Conservation (phyloP, 2,888 invertebrate genomes). For the Tetragonula carbonaria region DNA sequence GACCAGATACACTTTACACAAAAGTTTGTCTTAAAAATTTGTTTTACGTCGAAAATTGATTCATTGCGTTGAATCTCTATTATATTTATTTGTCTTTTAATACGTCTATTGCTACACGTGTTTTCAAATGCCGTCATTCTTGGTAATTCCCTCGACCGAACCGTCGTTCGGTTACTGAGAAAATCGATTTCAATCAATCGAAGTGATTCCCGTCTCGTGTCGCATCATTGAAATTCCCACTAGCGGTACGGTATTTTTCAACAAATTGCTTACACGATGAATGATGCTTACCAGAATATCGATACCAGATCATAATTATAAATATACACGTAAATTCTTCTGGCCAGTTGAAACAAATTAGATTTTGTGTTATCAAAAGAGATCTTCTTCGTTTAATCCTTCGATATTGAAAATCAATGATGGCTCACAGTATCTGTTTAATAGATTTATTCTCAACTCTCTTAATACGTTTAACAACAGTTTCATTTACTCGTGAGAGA, state of each 20-base stretch:
- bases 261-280: neutral
- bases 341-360: too few relatives aligned
- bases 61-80: too few relatives aligned
- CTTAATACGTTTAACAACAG: too few relatives aligned
- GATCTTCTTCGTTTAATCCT: too few relatives aligned
- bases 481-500: too few relatives aligned
- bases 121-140: neutral
- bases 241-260: neutral
- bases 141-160: neutral
- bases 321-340: too few relatives aligned
- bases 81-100: neutral
- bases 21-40: neutral
- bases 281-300: too few relatives aligned
- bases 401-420: too few relatives aligned
- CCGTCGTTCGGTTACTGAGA: neutral
- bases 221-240: neutral
- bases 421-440: too few relatives aligned
- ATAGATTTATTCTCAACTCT: too few relatives aligned
- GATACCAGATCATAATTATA: too few relatives aligned
- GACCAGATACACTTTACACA: neutral
- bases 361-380: too few relatives aligned
- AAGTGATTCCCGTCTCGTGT: neutral
- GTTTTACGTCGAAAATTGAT: neutral
- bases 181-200: neutral
- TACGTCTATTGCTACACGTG: neutral